Evolutionary conservation across 2,113 vertebrate species (phyloP).

Genomic region (Recurvirostra avosetta): DNA sequence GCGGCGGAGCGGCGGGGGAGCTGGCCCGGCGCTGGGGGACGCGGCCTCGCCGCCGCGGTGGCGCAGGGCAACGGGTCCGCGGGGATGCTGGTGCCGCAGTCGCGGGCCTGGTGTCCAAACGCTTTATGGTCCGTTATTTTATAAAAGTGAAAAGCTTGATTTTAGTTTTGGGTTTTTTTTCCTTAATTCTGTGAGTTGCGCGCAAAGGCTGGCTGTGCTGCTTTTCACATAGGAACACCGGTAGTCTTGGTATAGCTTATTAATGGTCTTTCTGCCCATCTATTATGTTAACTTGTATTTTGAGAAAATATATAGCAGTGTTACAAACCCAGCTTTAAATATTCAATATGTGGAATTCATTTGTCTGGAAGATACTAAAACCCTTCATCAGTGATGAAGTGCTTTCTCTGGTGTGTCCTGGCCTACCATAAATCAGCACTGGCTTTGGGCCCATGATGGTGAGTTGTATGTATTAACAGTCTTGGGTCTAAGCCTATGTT

Average conservation of each 20-base stretch:
- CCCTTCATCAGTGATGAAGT: constrained; percentile 24
- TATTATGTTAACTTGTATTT: constrained; percentile 49
- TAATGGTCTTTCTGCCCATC: neutral
- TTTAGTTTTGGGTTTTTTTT: neutral
- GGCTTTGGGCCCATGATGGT: neutral
- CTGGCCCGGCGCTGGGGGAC: neutral
- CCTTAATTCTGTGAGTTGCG: neutral
- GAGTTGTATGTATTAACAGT: neutral
- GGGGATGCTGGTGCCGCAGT: no score
- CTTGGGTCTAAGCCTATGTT: neutral
- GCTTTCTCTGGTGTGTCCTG: neutral
- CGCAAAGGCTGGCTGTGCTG: neutral
- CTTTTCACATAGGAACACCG: neutral
- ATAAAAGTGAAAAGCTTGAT: neutral
- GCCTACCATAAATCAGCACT: constrained; percentile 25
- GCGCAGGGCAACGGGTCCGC: rapidly evolving
- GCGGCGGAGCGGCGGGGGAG: no score
- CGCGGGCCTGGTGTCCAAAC: neutral
- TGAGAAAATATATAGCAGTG: constrained; percentile 29
- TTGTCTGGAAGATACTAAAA: constrained; percentile 52
- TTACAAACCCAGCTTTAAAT: constrained; percentile 46
- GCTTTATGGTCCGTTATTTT: rapidly evolving
- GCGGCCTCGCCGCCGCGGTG: neutral
- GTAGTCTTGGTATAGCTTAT: neutral
- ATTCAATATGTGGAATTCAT: constrained; percentile 50